Conservation (phyloP, 2,113 vertebrate genomes). For the Trachemys scripta region DNA sequence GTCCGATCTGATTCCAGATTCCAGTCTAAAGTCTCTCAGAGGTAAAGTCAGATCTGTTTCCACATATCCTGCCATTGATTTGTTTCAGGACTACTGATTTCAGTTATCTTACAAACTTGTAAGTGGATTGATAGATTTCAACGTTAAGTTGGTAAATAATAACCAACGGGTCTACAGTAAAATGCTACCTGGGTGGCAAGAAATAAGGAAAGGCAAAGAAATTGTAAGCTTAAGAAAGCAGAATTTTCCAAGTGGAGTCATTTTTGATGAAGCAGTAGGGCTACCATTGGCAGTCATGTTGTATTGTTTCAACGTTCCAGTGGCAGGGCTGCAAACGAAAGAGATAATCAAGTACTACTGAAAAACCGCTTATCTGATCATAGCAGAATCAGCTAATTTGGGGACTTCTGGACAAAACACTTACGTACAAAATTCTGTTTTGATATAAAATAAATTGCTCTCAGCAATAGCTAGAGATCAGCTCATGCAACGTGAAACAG, state of each 20-base stretch:
- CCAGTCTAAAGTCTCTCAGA: background rate
- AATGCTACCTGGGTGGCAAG: background rate
- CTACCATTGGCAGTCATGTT: background rate
- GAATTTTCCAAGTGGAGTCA: background rate
- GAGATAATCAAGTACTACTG: background rate
- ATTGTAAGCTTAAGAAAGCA: background rate
- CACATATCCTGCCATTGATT: background rate
- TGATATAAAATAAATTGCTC: background rate
- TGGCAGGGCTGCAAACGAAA: slow-evolving; percentile 39
- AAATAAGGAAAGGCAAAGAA: background rate
- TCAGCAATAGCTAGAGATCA: slow-evolving; percentile 8
- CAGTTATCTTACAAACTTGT: background rate
- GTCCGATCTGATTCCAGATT: background rate
- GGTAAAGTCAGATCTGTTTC: background rate
- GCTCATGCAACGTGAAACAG: background rate
- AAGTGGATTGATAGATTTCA: background rate
- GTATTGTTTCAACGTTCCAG: slow-evolving; percentile 5
- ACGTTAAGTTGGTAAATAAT: too few relatives aligned
- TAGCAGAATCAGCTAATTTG: background rate
- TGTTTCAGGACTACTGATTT: background rate
- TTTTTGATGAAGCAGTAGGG: background rate
- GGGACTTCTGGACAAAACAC: background rate
- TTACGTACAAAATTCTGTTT: background rate
- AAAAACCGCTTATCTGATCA: slow-evolving; percentile 2
- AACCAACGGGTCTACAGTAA: background rate